Evolutionary conservation across 2,113 vertebrate species (phyloP).

Genomic region (Taxidea taxus): DNA sequence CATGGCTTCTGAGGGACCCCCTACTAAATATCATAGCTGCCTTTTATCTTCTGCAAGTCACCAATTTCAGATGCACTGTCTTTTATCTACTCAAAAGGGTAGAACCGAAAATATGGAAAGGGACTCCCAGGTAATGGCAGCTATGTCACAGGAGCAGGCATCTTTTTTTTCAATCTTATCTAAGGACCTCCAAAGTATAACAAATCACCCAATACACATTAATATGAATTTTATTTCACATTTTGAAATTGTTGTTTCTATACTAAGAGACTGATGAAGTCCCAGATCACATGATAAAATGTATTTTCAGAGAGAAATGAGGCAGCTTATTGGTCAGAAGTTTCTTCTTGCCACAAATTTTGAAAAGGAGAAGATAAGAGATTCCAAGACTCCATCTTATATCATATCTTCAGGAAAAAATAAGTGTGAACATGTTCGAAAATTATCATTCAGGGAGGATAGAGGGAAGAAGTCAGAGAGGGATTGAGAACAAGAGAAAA

Average conservation of each 20-base stretch:
- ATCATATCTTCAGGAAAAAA: background rate
- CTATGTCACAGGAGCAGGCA: background rate
- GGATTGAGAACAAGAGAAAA: background rate
- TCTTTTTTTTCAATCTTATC: background rate
- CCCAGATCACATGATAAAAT: background rate
- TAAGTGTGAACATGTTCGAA: background rate
- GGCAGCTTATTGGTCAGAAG: background rate
- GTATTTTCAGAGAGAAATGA: conserved; percentile 7
- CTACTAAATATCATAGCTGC: background rate
- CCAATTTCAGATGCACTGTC: background rate
- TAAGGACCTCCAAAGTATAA: background rate
- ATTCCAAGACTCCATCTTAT: background rate
- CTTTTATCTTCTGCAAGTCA: background rate
- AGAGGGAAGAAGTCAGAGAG: background rate
- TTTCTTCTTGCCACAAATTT: background rate
- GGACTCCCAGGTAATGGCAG: background rate
- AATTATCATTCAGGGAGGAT: background rate
- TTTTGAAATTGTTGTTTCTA: background rate
- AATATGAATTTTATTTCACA: background rate
- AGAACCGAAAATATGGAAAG: background rate
- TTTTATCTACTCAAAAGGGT: background rate
- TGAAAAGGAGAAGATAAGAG: background rate
- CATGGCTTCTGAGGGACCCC: background rate
- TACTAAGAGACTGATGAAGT: background rate
- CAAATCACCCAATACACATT: background rate